Conservation (phyloP, 2,113 vertebrate species). For the Neogale vison region DNA sequence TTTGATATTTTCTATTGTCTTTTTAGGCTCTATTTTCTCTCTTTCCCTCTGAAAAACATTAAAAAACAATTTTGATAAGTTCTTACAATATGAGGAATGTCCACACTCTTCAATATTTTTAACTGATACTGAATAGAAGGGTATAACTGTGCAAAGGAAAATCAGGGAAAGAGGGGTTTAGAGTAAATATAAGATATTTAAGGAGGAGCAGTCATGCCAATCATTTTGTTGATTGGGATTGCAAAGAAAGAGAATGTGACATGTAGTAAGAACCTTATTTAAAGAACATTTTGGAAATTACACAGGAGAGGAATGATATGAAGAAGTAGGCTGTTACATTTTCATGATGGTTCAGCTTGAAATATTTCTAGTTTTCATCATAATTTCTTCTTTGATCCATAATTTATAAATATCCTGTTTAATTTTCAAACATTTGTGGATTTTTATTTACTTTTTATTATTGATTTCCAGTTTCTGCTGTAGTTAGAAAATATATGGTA, state of each 20-base stretch:
- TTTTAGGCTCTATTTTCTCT: neutral
- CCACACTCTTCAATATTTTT: neutral
- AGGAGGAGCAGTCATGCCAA: neutral
- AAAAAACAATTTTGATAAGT: neutral
- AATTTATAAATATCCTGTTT: neutral
- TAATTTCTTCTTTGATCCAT: neutral
- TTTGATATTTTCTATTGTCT: neutral
- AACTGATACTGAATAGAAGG: neutral
- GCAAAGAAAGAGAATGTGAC: neutral
- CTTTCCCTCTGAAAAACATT: neutral
- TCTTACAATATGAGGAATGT: neutral
- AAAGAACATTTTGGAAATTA: neutral
- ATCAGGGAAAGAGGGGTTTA: neutral
- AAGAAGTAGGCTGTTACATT: neutral
- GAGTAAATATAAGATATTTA: neutral
- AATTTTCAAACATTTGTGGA: neutral
- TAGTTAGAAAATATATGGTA: neutral
- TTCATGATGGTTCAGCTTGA: neutral
- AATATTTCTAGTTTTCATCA: neutral
- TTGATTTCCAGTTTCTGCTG: neutral
- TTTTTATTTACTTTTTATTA: neutral
- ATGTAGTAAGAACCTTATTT: neutral
- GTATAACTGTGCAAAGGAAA: neutral
- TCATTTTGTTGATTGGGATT: neutral
- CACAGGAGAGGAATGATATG: neutral